A percentile compares a stretch with the other conserved stretches of the same genome.
phyloP scores from a whole-genome alignment of 2,888 invertebrate genomes.

The Desoria tigrina region DNA sequence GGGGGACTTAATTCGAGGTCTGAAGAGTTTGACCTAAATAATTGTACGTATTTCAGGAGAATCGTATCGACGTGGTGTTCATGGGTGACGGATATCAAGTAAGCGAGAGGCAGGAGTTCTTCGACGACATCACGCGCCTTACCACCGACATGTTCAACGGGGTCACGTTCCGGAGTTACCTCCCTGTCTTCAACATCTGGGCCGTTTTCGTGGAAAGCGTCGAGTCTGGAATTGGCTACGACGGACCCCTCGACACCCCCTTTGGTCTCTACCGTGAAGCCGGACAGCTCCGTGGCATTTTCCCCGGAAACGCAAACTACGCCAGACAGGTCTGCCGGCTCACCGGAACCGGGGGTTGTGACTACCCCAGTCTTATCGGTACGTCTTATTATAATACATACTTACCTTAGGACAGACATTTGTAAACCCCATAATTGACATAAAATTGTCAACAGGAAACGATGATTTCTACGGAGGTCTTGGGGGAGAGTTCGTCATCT shows the following conservation, averaged over 20 bases:
- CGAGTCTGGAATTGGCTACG: conserved; percentile 50
- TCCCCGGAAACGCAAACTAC: conserved; percentile 42
- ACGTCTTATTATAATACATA: too few species aligned
- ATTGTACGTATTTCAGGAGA: too few species aligned
- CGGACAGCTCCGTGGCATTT: conserved; percentile 48
- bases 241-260: conserved; percentile 44
- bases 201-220: conserved; percentile 44
- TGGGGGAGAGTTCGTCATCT: conserved; percentile 52
- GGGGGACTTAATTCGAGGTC: too few species aligned
- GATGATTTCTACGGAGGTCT: conserved; percentile 52
- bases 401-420: too few species aligned
- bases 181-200: conserved; percentile 51
- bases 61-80: conserved; percentile 51
- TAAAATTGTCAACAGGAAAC: conserved; percentile 43
- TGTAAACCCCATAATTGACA: too few species aligned
- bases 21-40: too few species aligned
- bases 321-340: conserved; percentile 39
- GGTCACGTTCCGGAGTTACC: conserved; percentile 40
- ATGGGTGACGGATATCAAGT: conserved; percentile 50
- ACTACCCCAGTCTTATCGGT: conserved; percentile 43
- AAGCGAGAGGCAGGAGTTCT: conserved; percentile 34
- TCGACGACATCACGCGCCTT: conserved; percentile 42
- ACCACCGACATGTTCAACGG: conserved; percentile 49
- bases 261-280: conserved; percentile 40
- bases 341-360: conserved; percentile 46